Conservation (phyloP, 1,140 invertebrate genomes). For the Antheraea pernyi region DNA sequence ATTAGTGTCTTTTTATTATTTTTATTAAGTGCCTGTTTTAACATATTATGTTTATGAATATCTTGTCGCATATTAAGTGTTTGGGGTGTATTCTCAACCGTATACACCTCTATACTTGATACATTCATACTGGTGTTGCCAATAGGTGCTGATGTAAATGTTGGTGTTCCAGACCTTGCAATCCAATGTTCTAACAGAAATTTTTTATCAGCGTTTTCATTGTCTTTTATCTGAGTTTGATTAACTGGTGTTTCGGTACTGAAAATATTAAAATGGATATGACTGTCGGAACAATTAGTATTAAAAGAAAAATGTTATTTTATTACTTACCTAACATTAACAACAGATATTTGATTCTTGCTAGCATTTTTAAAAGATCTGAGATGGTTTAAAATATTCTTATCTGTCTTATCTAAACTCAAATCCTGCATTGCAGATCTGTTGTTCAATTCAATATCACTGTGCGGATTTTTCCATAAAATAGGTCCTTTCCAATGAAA, state of each 20-base stretch:
- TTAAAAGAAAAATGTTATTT: no score
- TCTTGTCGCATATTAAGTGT: conserved; percentile 38
- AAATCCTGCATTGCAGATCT: conserved; percentile 39
- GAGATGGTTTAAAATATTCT: conserved; percentile 38
- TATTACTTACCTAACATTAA: not conserved
- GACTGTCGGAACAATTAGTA: not conserved
- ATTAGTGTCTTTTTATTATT: conserved; percentile 67
- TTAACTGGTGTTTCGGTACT: conserved; percentile 40
- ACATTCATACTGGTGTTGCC: conserved; percentile 61
- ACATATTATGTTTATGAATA: conserved; percentile 29
- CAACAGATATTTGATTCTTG: conserved; percentile 26
- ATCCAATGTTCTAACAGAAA: conserved; percentile 77
- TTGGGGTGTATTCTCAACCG: conserved; percentile 71
- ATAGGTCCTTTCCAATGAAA: conserved; percentile 81
- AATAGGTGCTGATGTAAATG: conserved; percentile 70
- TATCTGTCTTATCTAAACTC: conserved; percentile 31
- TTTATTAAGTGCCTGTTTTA: conserved; percentile 21
- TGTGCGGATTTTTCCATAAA: conserved; percentile 54
- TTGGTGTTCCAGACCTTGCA: conserved; percentile 70
- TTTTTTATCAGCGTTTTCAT: conserved; percentile 75
- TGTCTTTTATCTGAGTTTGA: conserved; percentile 44
- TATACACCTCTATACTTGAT: conserved; percentile 74
- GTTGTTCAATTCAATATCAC: conserved; percentile 66
- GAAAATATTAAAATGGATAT: conserved; percentile 22
- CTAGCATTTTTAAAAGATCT: conserved; percentile 59